Conservation (phyloP, 1,140 invertebrate genomes). For the Scaptomyza pallida region DNA sequence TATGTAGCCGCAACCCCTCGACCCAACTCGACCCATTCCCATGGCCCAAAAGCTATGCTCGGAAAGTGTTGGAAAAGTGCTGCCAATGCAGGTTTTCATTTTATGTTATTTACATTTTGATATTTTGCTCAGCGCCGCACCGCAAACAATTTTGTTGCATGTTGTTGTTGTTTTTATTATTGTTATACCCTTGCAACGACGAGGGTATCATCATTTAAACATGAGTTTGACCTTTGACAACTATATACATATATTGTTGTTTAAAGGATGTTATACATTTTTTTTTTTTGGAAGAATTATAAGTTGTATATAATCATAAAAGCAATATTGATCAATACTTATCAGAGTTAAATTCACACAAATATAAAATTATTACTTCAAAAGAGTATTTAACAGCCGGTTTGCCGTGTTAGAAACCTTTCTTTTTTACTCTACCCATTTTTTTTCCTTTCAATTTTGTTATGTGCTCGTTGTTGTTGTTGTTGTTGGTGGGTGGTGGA, state of each 20-base stretch:
- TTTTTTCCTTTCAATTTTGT: constrained; percentile 71
- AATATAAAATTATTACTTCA: too few species aligned
- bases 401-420: neutral
- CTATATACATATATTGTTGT: too few species aligned
- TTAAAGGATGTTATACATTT: too few species aligned
- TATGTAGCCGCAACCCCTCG: neutral
- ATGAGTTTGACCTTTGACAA: neutral
- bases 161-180: constrained; percentile 30
- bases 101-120: constrained; percentile 79
- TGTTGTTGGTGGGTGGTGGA: too few species aligned
- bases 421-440: constrained; percentile 34
- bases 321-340: too few species aligned
- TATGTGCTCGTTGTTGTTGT: constrained; percentile 46
- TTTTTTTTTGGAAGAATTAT: too few species aligned
- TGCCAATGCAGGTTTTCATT: constrained; percentile 76
- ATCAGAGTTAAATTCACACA: too few species aligned
- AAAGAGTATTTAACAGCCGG: constrained; percentile 9
- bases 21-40: too few species aligned
- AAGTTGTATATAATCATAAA: too few species aligned
- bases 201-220: neutral
- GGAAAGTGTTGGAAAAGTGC: constrained; percentile 73
- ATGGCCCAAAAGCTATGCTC: constrained; percentile 10
- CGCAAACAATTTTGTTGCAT: constrained; percentile 65
- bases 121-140: constrained; percentile 67
- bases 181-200: constrained; percentile 20